These are phyloP conservation scores for Dendrolimus kikuchii DNA, from an alignment of 1,140 invertebrate species.

Conservation along the genomic window DNA sequence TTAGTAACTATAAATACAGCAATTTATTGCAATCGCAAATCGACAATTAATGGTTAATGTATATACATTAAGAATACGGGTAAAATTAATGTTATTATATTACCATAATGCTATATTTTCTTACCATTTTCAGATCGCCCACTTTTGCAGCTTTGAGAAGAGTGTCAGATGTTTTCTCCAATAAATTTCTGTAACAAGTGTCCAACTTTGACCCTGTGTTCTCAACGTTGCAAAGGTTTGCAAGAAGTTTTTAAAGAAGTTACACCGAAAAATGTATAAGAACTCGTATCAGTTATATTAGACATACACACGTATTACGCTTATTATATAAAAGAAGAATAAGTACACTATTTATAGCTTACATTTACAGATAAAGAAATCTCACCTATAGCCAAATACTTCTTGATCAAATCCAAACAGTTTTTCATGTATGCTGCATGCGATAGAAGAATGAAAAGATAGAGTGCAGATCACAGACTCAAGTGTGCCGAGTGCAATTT, in stretches of 20 bases:
- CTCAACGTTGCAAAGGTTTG: constrained; percentile 4
- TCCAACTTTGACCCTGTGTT: constrained; percentile 6
- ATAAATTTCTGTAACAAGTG: constrained; percentile 69
- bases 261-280: no score
- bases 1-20: no score
- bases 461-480: constrained; percentile 51
- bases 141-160: constrained; percentile 82
- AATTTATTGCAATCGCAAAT: no score
- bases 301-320: no score
- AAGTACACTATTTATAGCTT: no score
- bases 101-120: constrained; percentile 7
- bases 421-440: constrained; percentile 83
- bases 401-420: constrained; percentile 82
- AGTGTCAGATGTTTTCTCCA: constrained; percentile 85
- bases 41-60: no score
- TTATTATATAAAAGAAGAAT: no score
- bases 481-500: constrained; percentile 27
- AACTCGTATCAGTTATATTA: no score
- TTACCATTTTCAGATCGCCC: constrained; percentile 68
- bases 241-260: constrained; percentile 8
- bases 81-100: neutral
- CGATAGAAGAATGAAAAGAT: constrained; percentile 66
- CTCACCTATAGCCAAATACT: constrained; percentile 82
- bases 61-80: no score
- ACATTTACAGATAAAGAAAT: constrained; percentile 14